Base-by-base conservation (phyloP, 2,113 vertebrate species). In the Cyprinodon brontotheroides region DNA sequence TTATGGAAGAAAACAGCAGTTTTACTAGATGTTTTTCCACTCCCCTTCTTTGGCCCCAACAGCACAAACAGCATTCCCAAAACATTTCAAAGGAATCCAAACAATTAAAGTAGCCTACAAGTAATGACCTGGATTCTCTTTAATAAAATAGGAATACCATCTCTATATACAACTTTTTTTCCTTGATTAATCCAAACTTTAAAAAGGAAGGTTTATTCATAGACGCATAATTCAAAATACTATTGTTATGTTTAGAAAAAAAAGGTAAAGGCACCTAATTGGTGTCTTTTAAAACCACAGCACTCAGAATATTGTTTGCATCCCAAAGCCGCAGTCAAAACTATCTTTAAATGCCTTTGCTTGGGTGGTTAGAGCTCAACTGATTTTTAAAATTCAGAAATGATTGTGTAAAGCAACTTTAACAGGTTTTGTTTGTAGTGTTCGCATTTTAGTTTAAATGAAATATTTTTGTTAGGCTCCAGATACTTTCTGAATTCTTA, bases 51-150 rank as follows among this genome's bases (percentile, higher is more conserved):
- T 57, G 50, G 50, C 50, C 50, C 50, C 50, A 57, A n/a, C 2
- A 9, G 50, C 17, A n/a, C 10, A 57, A 37, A 37, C 36, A 62
- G 61, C 61, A 62, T 62, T 62, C 14, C 17, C 61, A 62, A 57
- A 62, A 62, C 37, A 62, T 37, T 62, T 62, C 37, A 53, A 2
- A 17, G n/a, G n/a, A 69, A 72, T 3, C 59, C 68, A 67, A 53
- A 22, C 48, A 50, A 20, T 15, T 45, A 59, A 70, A 36, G 20
- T 62, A 43, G 38, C 48, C 63, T 70, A n/a, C 60, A 68, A 71
- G 17, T 57, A 57, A 57, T 20, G 50, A 8, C 17, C 50, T 57
- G 17, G 17, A 57, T 9, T 20, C 38, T 37, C 61, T 37, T 13
- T 62, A 20, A 57, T 57, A 57, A 6, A 6, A 15, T 4, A 57